Evolutionary conservation across 2,888 invertebrate species (phyloP), one percentile per base, ranked within the genome.

Genomic region (Caenorhabditis sinica): DNA sequence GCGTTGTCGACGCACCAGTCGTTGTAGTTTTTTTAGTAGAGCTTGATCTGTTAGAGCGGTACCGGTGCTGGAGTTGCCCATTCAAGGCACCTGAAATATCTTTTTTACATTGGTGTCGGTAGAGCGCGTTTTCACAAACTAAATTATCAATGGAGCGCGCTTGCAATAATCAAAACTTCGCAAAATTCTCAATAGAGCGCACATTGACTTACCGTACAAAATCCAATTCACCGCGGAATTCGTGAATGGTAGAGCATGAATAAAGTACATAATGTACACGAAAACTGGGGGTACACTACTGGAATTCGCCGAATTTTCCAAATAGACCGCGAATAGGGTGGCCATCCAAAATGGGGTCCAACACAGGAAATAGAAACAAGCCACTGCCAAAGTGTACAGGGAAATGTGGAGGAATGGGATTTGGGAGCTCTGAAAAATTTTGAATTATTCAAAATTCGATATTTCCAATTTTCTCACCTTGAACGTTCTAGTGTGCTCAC

Each of bases 141-240:
- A 20, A 4, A 0, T 43, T 45, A 3, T 45, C 45, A n/a, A 13
- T 45, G 13, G 45, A 45, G 45, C 45, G 45, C 45, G 15, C 13
- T 45, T 45, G 45, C n/a, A 9, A 8, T 13, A 9, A 45, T 8
- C 45, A n/a, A 4, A 33, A 33, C 8, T 45, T 13, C 45, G 3
- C 13, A 45, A 15, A n/a, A 6, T 56, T n/a, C 49, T 28, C n/a
- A 40, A 9, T 36, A 17, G 33, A 33, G 33, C 33, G 8, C 33
- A 6, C 33, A 36, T 23, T 23, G 2, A 63, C 75, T 30, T 20
- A 91, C 92, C 92, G 77, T 92, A 92, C 33, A 92, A 72, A 58
- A 92, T 91, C 92, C 92, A 92, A 68, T 92, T 92, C 28, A 92
- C 86, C 2, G 92, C 91, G 2, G 91, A 91, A 77, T 92, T 92